A percentile compares a stretch with the other conserved stretches of the same genome.
Conservation (phyloP, 2,888 invertebrate species). For the Nomada goodeniana region DNA sequence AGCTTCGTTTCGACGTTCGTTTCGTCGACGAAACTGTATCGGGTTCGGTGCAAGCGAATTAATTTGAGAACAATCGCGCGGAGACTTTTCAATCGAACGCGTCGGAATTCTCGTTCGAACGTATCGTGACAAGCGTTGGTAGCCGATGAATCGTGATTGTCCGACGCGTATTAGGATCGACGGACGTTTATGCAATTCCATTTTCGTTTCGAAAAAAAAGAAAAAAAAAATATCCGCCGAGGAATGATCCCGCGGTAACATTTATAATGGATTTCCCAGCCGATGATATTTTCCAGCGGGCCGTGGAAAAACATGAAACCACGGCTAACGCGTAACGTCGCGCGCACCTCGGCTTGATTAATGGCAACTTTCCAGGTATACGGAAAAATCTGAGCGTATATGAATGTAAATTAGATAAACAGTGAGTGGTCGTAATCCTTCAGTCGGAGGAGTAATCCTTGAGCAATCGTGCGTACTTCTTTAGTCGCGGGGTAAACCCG, state of each 20-base stretch:
- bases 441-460: slow-evolving; percentile 45
- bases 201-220: background rate
- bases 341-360: slow-evolving; percentile 49
- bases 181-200: background rate
- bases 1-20: background rate
- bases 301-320: slow-evolving; percentile 36
- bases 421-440: slow-evolving; percentile 33
- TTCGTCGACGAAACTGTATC: background rate
- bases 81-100: too few species aligned
- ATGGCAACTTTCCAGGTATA: slow-evolving; percentile 48
- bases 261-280: slow-evolving; percentile 14
- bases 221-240: background rate
- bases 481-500: slow-evolving; percentile 1
- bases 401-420: slow-evolving; percentile 61
- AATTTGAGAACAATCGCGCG: too few species aligned
- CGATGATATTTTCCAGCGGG: slow-evolving; percentile 45
- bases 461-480: slow-evolving; percentile 34
- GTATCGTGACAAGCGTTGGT: too few species aligned
- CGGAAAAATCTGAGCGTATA: slow-evolving; percentile 51
- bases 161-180: background rate
- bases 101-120: too few species aligned
- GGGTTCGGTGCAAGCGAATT: too few species aligned
- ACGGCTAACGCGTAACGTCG: slow-evolving; percentile 30
- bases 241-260: slow-evolving; percentile 4
- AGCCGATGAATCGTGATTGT: too few species aligned